Evolutionary conservation across 1,140 invertebrate genomes (phyloP), one percentile per base, ranked within the genome.

Genomic region (Lepidurus packardi): DNA sequence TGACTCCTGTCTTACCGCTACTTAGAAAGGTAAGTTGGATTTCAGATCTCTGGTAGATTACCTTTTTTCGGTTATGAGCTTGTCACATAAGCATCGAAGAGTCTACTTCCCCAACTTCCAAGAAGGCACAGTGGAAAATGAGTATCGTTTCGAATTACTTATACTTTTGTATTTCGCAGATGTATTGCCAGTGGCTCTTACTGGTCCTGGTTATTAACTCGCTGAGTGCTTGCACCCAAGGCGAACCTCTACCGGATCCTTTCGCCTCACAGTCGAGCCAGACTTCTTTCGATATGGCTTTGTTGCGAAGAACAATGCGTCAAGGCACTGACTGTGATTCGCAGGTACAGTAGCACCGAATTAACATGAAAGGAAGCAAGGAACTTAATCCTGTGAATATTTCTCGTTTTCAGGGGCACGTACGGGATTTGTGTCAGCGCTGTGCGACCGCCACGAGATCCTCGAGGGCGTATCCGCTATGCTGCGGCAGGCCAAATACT

Each of bases 371-470:
- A 42, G 47, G 25, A 73, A 11, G 8, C 73, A 25, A 7, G 21
- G 13, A n/a, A 11, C 13, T 7, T 11, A 43, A 73, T 73, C 73
- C n/a, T 47, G 34, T 13, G 6, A 73, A 7, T 44, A 7, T n/a
- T 24, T 65, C 21, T 77, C 53, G 13, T 16, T 78, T 78, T 42
- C 81, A 86, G 84, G 78, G 76, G n/a, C 80, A 82, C 34, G 80
- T 83, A 24, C 79, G 82, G 73, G 82, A 81, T 43, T 41, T 85
- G 13, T 86, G 85, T 79, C 85, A 86, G 77, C 80, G 81, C 79
- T 86, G 85, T 80, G 85, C 85, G 3, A 85, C 84, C 77, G 82
- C 81, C 43, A 85, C 85, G 0, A 84, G 84, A 80, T 85, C 84
- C 3, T 80, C 79, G 8, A 78, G 82, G 10, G 84, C 84, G 6